Evolutionary conservation across 2,797 vertebrate genomes (phyloP).

Genomic region (Petrocephalus sullivani): DNA sequence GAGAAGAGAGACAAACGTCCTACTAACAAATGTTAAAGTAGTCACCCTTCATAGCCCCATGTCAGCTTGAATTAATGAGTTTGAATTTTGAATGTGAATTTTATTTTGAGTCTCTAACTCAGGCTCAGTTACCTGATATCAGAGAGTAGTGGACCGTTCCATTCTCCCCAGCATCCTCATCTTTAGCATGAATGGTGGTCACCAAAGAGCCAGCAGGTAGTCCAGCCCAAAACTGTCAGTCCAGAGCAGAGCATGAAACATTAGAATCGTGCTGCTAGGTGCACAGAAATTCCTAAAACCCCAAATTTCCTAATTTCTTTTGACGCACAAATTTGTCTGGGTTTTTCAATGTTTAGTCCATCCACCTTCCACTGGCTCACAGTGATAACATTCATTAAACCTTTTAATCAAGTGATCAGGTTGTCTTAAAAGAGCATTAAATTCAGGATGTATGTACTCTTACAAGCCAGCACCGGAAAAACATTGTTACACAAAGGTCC

Average conservation of each 20-base stretch:
- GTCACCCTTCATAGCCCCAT: not conserved
- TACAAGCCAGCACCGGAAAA: not conserved
- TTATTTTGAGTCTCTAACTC: not conserved
- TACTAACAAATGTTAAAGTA: not conserved
- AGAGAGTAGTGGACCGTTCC: constrained; percentile 70
- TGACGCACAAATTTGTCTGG: not conserved
- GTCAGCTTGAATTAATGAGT: not conserved
- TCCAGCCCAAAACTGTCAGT: constrained; percentile 72
- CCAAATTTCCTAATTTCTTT: not conserved
- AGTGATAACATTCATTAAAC: not conserved
- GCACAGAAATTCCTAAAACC: not conserved
- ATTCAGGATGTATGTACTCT: not conserved
- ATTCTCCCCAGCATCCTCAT: constrained; percentile 79
- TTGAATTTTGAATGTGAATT: not conserved
- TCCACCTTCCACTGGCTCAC: not conserved
- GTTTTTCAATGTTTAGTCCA: not conserved
- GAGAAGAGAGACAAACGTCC: not conserved
- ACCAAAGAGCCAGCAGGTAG: constrained; percentile 68
- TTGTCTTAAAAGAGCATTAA: not conserved
- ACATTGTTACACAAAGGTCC: not conserved
- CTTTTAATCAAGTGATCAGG: not conserved
- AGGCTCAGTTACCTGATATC: constrained; percentile 60
- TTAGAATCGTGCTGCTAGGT: not conserved
- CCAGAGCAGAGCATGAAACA: constrained; percentile 23
- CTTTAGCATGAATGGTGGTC: constrained; percentile 80